A percentile compares a stretch with the other conserved stretches of the same genome.
Conservation (phyloP, 2,888 invertebrate species). For the Agriopis leucophaearia region DNA sequence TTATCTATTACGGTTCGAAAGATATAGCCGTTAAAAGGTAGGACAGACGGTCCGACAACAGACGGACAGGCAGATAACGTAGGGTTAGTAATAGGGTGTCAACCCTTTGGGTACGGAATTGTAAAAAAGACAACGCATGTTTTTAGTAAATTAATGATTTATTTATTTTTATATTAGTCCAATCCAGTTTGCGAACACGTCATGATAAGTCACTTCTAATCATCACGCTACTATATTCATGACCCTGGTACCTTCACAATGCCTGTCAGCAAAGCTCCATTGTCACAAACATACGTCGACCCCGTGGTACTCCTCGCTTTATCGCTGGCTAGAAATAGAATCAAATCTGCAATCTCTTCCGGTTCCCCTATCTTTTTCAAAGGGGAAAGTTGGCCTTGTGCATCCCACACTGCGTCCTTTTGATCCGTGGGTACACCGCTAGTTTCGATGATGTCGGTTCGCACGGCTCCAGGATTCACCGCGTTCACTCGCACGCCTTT, state of each 20-base stretch:
- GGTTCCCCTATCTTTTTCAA: constrained; percentile 38
- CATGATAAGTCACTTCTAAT: too few relatives aligned
- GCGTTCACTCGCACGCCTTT: constrained; percentile 89
- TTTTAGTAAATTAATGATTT: too few relatives aligned
- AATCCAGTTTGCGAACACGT: too few relatives aligned
- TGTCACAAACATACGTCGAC: constrained; percentile 40
- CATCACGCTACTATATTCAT: too few relatives aligned
- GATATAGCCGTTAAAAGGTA: too few relatives aligned
- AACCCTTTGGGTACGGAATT: too few relatives aligned
- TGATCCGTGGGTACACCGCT: neutral
- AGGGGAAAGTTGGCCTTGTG: neutral
- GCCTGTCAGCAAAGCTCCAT: constrained; percentile 30
- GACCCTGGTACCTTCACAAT: neutral
- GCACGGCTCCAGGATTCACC: constrained; percentile 48
- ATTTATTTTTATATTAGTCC: too few relatives aligned
- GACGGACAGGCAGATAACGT: too few relatives aligned
- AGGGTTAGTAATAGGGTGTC: too few relatives aligned
- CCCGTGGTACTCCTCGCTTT: constrained; percentile 54
- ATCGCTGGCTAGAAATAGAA: constrained; percentile 51
- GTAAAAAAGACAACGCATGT: too few relatives aligned
- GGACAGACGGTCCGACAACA: too few relatives aligned
- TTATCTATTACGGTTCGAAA: too few relatives aligned
- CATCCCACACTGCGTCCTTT: neutral
- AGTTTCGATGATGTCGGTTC: constrained; percentile 19
- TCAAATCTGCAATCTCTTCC: constrained; percentile 54